Conservation (phyloP, 1,140 invertebrate genomes). For the Carcinoscorpius rotundicauda region DNA sequence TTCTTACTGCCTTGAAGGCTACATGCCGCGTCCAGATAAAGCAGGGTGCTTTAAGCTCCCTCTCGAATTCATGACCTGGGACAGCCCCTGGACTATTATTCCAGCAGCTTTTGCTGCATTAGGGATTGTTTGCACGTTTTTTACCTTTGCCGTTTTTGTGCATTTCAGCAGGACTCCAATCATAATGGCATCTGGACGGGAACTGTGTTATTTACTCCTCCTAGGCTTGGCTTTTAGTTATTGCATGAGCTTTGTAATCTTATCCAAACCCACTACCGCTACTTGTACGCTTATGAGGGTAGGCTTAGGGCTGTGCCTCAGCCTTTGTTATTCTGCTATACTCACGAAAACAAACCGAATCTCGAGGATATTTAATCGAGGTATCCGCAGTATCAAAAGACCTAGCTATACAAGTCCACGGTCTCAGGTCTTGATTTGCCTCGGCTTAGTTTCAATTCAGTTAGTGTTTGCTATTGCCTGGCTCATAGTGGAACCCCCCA, state of each 20-base stretch:
- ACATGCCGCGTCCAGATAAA: conserved; percentile 43
- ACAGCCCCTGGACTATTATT: conserved; percentile 47
- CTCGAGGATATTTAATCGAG: conserved; percentile 56
- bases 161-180: conserved; percentile 60
- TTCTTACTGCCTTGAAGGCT: conserved; percentile 6
- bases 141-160: conserved; percentile 49
- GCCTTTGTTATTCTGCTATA: conserved; percentile 58
- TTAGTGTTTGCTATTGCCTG: conserved; percentile 48
- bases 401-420: conserved; percentile 48
- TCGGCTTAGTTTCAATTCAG: conserved; percentile 47
- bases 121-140: conserved; percentile 52
- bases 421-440: conserved; percentile 46
- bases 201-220: conserved; percentile 64
- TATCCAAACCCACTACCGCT: conserved; percentile 44
- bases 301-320: conserved; percentile 53
- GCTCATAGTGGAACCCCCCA: conserved; percentile 50
- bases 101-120: conserved; percentile 48
- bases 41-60: conserved; percentile 45
- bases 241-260: conserved; percentile 46
- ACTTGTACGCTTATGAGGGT: conserved; percentile 49
- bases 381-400: conserved; percentile 45
- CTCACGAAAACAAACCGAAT: conserved; percentile 65
- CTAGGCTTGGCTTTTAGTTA: conserved; percentile 47
- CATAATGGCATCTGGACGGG: conserved; percentile 65
- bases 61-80: conserved; percentile 40